phyloP scores from a whole-genome alignment of 1,140 invertebrate species.

The Glomeris maerens region DNA sequence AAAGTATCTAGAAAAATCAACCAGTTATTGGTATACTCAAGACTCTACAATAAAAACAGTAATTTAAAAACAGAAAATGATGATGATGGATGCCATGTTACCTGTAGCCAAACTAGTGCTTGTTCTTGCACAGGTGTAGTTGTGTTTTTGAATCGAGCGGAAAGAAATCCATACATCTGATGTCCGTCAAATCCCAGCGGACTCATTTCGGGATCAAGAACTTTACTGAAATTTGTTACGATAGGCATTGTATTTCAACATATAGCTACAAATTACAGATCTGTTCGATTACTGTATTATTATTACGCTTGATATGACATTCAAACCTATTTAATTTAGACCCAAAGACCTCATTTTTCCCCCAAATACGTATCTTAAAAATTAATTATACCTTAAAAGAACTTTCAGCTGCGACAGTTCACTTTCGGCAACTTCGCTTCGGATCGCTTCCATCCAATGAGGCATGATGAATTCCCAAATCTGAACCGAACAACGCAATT shows the following conservation, averaged over 20 bases:
- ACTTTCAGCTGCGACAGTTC: constrained; percentile 83
- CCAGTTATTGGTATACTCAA: background rate
- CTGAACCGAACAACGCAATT: constrained; percentile 22
- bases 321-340: background rate
- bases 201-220: constrained; percentile 89
- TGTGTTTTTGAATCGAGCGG: constrained; percentile 66
- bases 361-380: background rate
- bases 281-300: no score
- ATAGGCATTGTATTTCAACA: constrained; percentile 12
- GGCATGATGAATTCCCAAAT: constrained; percentile 97
- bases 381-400: constrained; percentile 53
- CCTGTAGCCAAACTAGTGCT: constrained; percentile 88
- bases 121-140: constrained; percentile 79
- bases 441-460: constrained; percentile 94
- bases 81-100: constrained; percentile 25
- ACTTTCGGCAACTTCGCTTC: constrained; percentile 82
- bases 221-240: constrained; percentile 81
- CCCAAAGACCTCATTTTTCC: background rate
- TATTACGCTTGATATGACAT: background rate
- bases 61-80: constrained; percentile 5
- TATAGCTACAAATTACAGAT: no score
- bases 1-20: constrained; percentile 47
- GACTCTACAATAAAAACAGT: background rate
- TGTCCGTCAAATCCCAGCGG: constrained; percentile 83
- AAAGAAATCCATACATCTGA: constrained; percentile 90